These are phyloP conservation scores for Drosophila tropicalis DNA, from an alignment of 1,140 invertebrate species.

Conservation along the genomic window DNA sequence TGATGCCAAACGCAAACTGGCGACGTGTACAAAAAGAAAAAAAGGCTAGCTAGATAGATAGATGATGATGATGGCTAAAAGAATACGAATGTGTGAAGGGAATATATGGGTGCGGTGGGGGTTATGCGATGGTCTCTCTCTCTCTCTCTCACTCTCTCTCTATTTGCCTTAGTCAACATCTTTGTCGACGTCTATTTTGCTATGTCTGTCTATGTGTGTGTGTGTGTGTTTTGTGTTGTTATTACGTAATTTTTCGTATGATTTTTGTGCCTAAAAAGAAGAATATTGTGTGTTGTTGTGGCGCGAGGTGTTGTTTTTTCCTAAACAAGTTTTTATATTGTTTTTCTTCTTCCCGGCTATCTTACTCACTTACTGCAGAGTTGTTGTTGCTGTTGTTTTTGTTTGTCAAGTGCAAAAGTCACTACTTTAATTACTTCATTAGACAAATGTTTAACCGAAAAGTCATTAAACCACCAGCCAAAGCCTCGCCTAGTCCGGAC, in stretches of 20 bases:
- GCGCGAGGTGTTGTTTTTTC: slow-evolving; percentile 19
- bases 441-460: slow-evolving; percentile 42
- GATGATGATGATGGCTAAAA: background rate
- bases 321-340: slow-evolving; percentile 59
- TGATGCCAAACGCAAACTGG: slow-evolving; percentile 35
- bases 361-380: background rate
- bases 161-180: slow-evolving; percentile 25
- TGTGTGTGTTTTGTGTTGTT: slow-evolving; percentile 34
- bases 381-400: slow-evolving; percentile 28
- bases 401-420: slow-evolving; percentile 40
- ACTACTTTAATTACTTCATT: slow-evolving; percentile 65
- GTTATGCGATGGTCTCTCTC: background rate
- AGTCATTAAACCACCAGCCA: slow-evolving; percentile 9
- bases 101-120: slow-evolving; percentile 44
- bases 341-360: slow-evolving; percentile 23
- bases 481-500: background rate
- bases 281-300: slow-evolving; percentile 30
- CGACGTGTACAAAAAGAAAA: slow-evolving; percentile 49
- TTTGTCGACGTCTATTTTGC: slow-evolving; percentile 3
- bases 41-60: slow-evolving; percentile 19
- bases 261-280: slow-evolving; percentile 43
- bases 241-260: slow-evolving; percentile 57
- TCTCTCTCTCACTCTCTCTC: background rate
- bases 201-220: background rate
- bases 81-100: slow-evolving; percentile 10